Conservation (phyloP, 2,113 vertebrate genomes). For the Arvicanthis niloticus region DNA sequence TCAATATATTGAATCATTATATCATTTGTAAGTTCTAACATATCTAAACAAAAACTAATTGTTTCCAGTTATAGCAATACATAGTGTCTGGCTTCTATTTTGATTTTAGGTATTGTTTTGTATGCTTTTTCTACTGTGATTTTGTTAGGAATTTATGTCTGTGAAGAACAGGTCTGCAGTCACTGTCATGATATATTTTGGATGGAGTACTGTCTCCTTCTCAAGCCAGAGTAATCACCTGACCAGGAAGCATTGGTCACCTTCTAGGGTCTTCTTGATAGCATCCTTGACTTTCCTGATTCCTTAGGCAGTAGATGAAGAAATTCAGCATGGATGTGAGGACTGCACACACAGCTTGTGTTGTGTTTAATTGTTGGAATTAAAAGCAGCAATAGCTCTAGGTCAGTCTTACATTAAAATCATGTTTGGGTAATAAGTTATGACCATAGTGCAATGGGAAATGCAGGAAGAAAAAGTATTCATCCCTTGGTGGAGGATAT, state of each 20-base stretch:
- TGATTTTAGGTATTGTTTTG: background rate
- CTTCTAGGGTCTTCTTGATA: conserved; percentile 62
- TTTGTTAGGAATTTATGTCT: background rate
- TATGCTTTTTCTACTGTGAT: background rate
- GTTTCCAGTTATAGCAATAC: background rate
- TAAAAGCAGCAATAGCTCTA: conserved; percentile 71
- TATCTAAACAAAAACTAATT: background rate
- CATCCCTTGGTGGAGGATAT: conserved; percentile 65
- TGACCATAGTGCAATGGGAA: conserved; percentile 75
- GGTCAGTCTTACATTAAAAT: conserved; percentile 82
- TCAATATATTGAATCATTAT: background rate
- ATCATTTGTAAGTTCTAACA: background rate
- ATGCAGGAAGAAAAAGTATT: conserved; percentile 82
- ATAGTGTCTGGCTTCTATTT: background rate
- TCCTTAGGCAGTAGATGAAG: conserved; percentile 82
- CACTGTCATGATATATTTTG: background rate
- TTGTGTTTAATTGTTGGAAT: no score
- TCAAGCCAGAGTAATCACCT: background rate
- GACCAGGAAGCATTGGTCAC: background rate
- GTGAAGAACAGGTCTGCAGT: background rate
- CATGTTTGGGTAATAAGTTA: conserved; percentile 78
- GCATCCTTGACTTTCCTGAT: conserved; percentile 78
- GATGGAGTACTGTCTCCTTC: background rate
- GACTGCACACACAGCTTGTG: conserved; percentile 75
- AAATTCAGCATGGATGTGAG: conserved; percentile 78